Evolutionary conservation across 2,113 vertebrate species (phyloP).

Genomic region (Isurus oxyrinchus): DNA sequence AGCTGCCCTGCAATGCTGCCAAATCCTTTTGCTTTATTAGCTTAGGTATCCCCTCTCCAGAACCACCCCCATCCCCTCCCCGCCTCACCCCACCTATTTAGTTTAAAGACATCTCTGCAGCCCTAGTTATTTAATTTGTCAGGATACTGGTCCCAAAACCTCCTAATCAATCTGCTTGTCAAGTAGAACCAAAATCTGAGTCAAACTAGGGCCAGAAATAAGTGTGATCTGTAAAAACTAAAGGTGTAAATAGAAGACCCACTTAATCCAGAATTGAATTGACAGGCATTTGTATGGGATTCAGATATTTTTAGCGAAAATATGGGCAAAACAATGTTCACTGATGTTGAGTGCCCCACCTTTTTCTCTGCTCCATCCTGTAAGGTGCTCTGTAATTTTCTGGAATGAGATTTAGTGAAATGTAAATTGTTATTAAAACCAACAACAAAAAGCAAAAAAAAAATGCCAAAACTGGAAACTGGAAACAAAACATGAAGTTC

Average conservation of each 20-base stretch:
- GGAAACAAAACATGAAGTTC: background rate
- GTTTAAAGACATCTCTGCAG: too few species aligned
- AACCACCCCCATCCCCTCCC: too few species aligned
- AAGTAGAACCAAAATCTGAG: background rate
- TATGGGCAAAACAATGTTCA: background rate
- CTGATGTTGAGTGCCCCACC: background rate
- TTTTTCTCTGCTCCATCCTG: background rate
- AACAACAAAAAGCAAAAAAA: background rate
- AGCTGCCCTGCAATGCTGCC: too few species aligned
- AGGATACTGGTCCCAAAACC: too few species aligned
- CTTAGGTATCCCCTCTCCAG: too few species aligned
- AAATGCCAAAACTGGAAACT: background rate
- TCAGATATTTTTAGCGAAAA: background rate
- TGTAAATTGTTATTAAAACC: background rate
- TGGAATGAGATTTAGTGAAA: background rate
- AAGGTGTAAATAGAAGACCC: background rate
- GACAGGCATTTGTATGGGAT: background rate
- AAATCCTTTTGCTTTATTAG: too few species aligned
- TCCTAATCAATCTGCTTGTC: background rate
- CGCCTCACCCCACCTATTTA: too few species aligned
- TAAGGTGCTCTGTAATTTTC: background rate
- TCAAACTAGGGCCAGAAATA: background rate
- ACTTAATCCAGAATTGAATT: background rate
- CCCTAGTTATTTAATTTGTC: too few species aligned
- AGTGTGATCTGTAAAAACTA: background rate